Percentiles rank a stretch among this genome's conserved stretches.
Evolutionary conservation across 2,888 invertebrate genomes (phyloP).

Genomic region (Polyommatus icarus): DNA sequence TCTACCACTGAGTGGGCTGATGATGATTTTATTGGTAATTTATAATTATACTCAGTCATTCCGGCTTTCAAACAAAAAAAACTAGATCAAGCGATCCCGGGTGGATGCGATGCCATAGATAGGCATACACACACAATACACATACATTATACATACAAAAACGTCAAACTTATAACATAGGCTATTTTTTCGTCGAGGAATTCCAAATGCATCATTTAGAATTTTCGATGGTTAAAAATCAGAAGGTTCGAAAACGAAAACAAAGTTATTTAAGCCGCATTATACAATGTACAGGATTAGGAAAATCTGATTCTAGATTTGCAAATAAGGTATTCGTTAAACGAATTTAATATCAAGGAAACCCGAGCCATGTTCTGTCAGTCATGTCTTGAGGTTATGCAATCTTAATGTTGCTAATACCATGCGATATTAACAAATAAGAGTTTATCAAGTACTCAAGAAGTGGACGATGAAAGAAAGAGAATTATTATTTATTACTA

Average conservation of each 20-base stretch:
- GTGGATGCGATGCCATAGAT: too few species aligned
- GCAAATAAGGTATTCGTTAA: not conserved
- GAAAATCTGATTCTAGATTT: not conserved
- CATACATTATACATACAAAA: too few species aligned
- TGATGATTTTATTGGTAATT: too few species aligned
- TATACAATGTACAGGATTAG: not conserved
- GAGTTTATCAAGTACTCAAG: not conserved
- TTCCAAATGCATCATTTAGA: not conserved
- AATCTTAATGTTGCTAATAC: slow-evolving; percentile 23
- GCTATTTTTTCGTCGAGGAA: too few species aligned
- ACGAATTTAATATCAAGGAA: slow-evolving; percentile 25
- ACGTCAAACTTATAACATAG: too few species aligned
- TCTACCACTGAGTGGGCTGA: too few species aligned
- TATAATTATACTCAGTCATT: too few species aligned
- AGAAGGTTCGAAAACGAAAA: not conserved
- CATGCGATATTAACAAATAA: not conserved
- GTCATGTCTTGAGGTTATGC: slow-evolving; percentile 15
- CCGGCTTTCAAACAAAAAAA: too few species aligned
- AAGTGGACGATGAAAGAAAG: not conserved
- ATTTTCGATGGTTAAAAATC: too few species aligned
- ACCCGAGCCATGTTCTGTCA: slow-evolving; percentile 3
- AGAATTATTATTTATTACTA: not conserved
- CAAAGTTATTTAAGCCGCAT: not conserved
- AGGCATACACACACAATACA: too few species aligned
- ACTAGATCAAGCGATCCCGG: too few species aligned